Base-by-base conservation (phyloP, 2,113 vertebrate genomes). In the Leptobrachium leishanense region DNA sequence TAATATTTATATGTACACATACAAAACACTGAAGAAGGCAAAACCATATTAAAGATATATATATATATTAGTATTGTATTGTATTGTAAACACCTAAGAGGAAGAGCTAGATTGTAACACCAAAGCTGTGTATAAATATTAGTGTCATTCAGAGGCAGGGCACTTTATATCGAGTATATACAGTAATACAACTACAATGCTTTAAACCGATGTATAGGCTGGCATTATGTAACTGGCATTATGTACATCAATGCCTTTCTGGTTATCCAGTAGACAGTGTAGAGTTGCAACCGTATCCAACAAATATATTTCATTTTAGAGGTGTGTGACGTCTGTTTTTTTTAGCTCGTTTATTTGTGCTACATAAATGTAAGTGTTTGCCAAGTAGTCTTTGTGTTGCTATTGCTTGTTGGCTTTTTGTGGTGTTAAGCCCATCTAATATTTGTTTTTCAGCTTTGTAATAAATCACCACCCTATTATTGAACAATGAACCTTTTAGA, bases 401-500 rank as follows among this genome's bases (percentile, higher is more conserved):
- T 42, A 54, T 40, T 6, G 66, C 62, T 39, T 77, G 57, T 72
- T 40, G 20, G 40, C 57, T 77, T 77, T 42, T 8, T 68, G 6
- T 11, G 39, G n/a, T 72, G 69, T 54, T 54, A 53, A 55, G 55
- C 31, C 71, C 31, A 63, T 53, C 54, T 39, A 39, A 39, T 68
- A 68, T 67, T 54, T 41, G 39, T 74, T 74, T 42, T 20, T 44
- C 31, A 31, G 64, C 50, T 76, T 59, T 10, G 15, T 69, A 31
- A 43, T 68, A 59, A 72, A 73, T 73, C 15, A 55, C 10, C 41
- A 15, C 42, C 65, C 20, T 46, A 62, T 75, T 75, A 63, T 46
- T 41, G 6, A 39, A 50, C 44, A 75, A 66, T 5, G 46, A 31
- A 31, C 20, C 20, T 31, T 31, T 31, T 31, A 31, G 20, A 31